Conservation (phyloP, 2,797 vertebrate species). For the Lacerta bilineata region DNA sequence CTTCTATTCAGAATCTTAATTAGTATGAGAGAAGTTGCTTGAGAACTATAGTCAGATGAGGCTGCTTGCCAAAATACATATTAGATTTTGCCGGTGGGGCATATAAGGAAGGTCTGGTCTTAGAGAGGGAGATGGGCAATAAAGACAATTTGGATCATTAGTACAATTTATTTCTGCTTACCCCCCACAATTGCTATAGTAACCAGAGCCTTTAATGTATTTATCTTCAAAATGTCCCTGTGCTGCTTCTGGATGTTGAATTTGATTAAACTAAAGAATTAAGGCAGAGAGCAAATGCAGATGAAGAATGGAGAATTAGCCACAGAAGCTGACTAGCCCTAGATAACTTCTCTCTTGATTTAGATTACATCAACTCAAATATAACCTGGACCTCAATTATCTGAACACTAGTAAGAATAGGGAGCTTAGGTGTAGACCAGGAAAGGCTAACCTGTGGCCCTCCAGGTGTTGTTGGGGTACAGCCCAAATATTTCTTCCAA, state of each 20-base stretch:
- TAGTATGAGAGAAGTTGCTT: not conserved
- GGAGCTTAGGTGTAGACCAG: not conserved
- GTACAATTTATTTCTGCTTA: not conserved
- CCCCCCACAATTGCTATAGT: conserved; percentile 9
- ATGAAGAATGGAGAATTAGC: not conserved
- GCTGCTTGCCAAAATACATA: not conserved
- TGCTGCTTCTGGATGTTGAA: not conserved
- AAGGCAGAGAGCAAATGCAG: not conserved
- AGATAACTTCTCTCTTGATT: not conserved
- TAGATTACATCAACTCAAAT: not conserved
- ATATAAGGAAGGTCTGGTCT: not conserved
- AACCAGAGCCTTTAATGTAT: conserved; percentile 3
- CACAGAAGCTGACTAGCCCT: not conserved
- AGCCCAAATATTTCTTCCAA: no score
- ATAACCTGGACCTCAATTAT: not conserved
- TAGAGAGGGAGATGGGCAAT: not conserved
- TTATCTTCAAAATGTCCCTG: conserved; percentile 17
- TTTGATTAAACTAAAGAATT: conserved; percentile 7
- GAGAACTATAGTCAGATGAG: not conserved
- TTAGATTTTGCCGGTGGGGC: not conserved
- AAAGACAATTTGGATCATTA: conserved; percentile 19
- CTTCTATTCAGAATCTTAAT: not conserved
- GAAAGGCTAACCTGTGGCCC: no score
- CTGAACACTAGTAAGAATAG: not conserved
- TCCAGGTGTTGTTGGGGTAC: no score